These are phyloP conservation scores for Diadophis punctatus DNA, from an alignment of 2,113 vertebrate genomes.

Conservation along the genomic window DNA sequence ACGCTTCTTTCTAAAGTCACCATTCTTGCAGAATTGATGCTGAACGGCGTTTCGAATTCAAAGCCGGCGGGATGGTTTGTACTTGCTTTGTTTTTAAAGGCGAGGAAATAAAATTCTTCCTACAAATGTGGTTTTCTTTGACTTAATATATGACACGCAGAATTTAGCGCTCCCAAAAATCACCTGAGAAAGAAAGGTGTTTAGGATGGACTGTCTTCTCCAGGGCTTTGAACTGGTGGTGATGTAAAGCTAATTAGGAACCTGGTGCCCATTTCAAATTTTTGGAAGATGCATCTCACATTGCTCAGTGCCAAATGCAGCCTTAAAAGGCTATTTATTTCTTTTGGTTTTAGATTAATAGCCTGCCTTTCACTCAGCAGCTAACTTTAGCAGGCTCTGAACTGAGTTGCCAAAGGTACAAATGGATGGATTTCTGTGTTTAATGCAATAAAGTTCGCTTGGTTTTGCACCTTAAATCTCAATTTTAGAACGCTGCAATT, in stretches of 20 bases:
- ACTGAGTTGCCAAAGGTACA: neutral
- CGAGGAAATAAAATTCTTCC: conserved; percentile 69
- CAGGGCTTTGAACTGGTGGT: neutral
- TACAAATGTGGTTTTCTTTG: conserved; percentile 25
- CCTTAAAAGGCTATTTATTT: neutral
- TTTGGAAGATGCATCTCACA: neutral
- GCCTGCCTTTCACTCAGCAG: neutral
- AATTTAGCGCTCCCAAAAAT: neutral
- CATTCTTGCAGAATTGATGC: conserved; percentile 58
- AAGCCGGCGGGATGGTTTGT: conserved; percentile 55
- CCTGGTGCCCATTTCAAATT: neutral
- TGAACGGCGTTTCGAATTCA: conserved; percentile 67
- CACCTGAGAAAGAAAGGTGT: neutral
- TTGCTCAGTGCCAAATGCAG: neutral
- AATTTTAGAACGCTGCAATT: neutral
- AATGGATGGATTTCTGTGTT: neutral
- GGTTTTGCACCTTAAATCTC: neutral
- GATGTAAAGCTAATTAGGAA: neutral
- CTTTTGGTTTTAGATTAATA: neutral
- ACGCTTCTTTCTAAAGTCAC: conserved; percentile 1
- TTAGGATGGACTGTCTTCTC: neutral
- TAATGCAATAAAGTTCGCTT: neutral
- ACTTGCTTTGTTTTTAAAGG: conserved; percentile 33
- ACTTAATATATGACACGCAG: conserved; percentile 1
- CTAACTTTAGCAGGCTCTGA: neutral